Evolutionary conservation across 2,888 invertebrate genomes (phyloP), one percentile per base, ranked within the genome.

Genomic region (Hydrotaea diabolus): DNA sequence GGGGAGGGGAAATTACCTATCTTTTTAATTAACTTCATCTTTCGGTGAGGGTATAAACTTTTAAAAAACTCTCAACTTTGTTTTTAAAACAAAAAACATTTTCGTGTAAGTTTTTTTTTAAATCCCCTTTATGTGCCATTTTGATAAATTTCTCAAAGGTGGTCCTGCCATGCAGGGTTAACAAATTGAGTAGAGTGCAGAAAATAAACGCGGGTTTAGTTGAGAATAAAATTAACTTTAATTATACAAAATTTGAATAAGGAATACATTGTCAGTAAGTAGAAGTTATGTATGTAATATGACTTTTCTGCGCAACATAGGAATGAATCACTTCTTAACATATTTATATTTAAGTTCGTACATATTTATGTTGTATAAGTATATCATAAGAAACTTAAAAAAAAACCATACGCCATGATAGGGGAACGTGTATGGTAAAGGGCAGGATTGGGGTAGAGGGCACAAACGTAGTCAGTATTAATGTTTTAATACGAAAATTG

Each of bases 171-270:
- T 4, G 31, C n/a, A n/a, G n/a, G n/a, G 39, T 39, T 5, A 46
- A 46, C n/a, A 46, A 46, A 11, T 11, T 11, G 15, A 2, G 2
- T 46, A 46, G 11, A 46, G 9, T 46, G 2, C 2, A 46, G 17
- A 53, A 17, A n/a, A 53, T 7, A 31, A 31, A 31, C 7, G 31
- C 31, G 31, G 31, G 31, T 62, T n/a, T 39, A 64, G 39, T 64
- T 64, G 64, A 64, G 64, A 64, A 64, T 17, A 64, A 64, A 64
- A 62, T 62, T 21, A 64, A 64, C 64, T 64, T 49, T 78, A 74
- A 77, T 82, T 57, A 78, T 75, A 59, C 66, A 31, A 77, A 77
- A 74, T 26, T 76, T 64, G 26, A 36, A 69, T 77, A 26, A 73
- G 57, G 57, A 21, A 49, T 62, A 62, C 13, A 62, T 74, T 82